These are phyloP conservation scores for Nothocercus nigrocapillus DNA, from an alignment of 2,113 vertebrate species.

Conservation along the genomic window DNA sequence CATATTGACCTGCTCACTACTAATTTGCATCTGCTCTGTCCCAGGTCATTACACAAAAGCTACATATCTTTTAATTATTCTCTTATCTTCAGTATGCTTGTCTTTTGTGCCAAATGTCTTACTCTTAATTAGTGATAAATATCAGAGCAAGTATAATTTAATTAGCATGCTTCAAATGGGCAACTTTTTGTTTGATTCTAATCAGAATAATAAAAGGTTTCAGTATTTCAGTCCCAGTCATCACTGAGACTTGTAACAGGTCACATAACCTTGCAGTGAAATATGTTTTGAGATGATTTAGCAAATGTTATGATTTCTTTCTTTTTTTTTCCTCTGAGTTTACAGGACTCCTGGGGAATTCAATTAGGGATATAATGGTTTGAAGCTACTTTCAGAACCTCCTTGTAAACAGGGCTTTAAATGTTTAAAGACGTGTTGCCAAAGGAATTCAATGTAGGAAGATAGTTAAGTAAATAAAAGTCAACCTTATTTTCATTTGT, in stretches of 20 bases:
- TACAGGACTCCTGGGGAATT: slow-evolving; percentile 85
- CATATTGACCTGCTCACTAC: neutral
- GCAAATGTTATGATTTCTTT: slow-evolving; percentile 82
- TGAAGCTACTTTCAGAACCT: slow-evolving; percentile 84
- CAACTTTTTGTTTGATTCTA: slow-evolving; percentile 73
- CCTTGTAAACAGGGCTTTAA: slow-evolving; percentile 85
- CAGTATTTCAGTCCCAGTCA: slow-evolving; percentile 71
- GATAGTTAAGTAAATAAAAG: slow-evolving; percentile 86
- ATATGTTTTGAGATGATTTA: slow-evolving; percentile 82
- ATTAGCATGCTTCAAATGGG: slow-evolving; percentile 68
- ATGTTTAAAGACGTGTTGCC: slow-evolving; percentile 84
- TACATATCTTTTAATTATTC: neutral
- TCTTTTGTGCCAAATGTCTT: slow-evolving; percentile 51
- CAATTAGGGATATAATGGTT: slow-evolving; percentile 85
- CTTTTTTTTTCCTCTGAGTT: slow-evolving; percentile 83
- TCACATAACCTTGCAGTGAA: slow-evolving; percentile 80
- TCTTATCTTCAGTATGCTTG: slow-evolving; percentile 37
- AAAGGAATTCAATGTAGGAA: slow-evolving; percentile 83
- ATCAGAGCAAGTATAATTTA: slow-evolving; percentile 68
- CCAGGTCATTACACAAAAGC: neutral
- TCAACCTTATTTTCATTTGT: slow-evolving; percentile 83
- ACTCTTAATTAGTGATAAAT: slow-evolving; percentile 63
- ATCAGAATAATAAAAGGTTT: slow-evolving; percentile 72
- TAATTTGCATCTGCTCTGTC: slow-evolving; percentile 1
- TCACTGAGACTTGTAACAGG: slow-evolving; percentile 72